Conservation (phyloP, 2,113 vertebrate genomes). For the Himantopus leucocephalus region DNA sequence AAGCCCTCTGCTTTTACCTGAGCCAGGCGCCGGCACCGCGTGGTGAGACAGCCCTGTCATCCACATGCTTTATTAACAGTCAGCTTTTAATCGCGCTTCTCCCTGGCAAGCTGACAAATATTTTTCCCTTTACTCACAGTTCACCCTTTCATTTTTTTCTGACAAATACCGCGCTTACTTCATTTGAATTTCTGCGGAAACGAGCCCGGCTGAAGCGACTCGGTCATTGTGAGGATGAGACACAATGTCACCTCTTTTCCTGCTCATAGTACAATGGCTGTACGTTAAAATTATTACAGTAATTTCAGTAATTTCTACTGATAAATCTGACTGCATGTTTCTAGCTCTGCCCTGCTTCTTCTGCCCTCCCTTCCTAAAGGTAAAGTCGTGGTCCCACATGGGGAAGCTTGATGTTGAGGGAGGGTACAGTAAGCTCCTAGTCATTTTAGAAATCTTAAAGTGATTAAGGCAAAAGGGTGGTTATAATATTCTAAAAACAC, state of each 20-base stretch:
- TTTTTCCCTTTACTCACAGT: neutral
- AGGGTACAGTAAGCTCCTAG: neutral
- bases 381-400: neutral
- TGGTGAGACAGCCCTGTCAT: neutral
- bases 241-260: neutral
- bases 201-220: neutral
- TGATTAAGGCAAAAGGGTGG: constrained; percentile 13
- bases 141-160: neutral
- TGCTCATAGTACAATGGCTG: neutral
- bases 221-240: neutral
- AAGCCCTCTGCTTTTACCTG: constrained; percentile 53
- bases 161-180: rapidly evolving
- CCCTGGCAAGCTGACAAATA: neutral
- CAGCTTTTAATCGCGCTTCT: neutral
- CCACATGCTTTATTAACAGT: neutral
- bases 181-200: neutral
- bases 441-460: constrained; percentile 22
- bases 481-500: constrained; percentile 18
- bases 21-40: neutral
- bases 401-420: neutral
- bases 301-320: neutral
- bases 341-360: neutral
- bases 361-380: neutral
- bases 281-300: neutral
- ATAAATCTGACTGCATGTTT: neutral